These are phyloP conservation scores for Himalopsyche anomala DNA, from an alignment of 2,888 invertebrate species.

Conservation along the genomic window DNA sequence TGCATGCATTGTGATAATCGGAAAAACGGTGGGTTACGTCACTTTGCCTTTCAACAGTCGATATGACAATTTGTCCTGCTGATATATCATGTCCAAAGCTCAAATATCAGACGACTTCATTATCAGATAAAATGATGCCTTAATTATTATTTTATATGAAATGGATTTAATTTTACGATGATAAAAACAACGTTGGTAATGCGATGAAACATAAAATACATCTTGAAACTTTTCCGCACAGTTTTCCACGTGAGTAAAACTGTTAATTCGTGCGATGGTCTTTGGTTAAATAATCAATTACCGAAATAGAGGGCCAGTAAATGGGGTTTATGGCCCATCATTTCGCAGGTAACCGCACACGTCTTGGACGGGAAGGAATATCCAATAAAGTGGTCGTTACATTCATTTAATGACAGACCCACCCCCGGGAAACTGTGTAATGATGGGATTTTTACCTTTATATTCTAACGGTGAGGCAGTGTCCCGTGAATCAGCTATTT, in stretches of 20 bases:
- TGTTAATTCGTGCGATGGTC: constrained; percentile 7
- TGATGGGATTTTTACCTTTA: constrained; percentile 46
- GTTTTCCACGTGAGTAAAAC: neutral
- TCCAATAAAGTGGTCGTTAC: constrained; percentile 60
- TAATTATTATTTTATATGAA: neutral
- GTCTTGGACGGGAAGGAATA: constrained; percentile 43
- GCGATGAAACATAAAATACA: neutral
- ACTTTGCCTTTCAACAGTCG: too few relatives aligned
- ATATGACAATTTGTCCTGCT: too few relatives aligned
- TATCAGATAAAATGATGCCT: too few relatives aligned
- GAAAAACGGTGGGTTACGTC: too few relatives aligned
- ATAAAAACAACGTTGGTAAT: neutral
- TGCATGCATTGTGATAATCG: too few relatives aligned
- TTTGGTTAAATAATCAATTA: constrained; percentile 41
- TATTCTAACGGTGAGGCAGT: neutral
- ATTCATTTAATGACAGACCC: constrained; percentile 58
- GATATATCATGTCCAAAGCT: too few relatives aligned
- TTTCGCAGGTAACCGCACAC: constrained; percentile 46
- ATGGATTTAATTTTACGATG: neutral
- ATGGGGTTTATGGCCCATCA: constrained; percentile 56
- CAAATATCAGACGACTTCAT: too few relatives aligned
- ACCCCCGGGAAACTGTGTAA: constrained; percentile 45
- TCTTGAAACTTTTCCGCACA: neutral
- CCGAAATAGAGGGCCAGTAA: constrained; percentile 19
- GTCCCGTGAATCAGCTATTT: neutral